phyloP scores from a whole-genome alignment of 2,797 vertebrate genomes.

The Meriones psammophilus region DNA sequence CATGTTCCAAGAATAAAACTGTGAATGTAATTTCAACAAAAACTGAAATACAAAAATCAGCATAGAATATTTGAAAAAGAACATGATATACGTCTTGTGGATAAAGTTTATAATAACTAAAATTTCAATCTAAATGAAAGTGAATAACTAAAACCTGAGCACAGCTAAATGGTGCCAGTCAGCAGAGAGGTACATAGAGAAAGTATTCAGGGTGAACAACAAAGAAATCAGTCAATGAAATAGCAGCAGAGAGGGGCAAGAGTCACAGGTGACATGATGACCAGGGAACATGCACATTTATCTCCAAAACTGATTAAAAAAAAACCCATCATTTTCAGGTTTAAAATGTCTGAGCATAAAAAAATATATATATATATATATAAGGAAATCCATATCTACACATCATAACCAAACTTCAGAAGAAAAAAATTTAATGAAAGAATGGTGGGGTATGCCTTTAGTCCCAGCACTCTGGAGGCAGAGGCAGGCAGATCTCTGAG shows the following conservation, averaged over 20 bases:
- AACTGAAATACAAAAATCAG: not conserved
- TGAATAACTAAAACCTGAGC: not conserved
- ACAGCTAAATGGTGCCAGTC: not conserved
- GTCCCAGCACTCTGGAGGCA: not conserved
- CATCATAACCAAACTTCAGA: slow-evolving; percentile 1
- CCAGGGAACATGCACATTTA: not conserved
- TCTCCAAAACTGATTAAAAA: not conserved
- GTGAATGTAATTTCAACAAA: slow-evolving; percentile 30
- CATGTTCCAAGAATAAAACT: not conserved
- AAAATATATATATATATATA: not conserved
- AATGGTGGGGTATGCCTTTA: not conserved
- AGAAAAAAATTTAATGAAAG: not conserved
- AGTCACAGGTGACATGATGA: not conserved
- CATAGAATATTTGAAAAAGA: slow-evolving; percentile 6
- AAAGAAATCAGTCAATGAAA: not conserved
- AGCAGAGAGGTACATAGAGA: not conserved
- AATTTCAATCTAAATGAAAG: not conserved
- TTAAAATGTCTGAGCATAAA: not conserved
- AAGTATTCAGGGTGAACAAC: not conserved
- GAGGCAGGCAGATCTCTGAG: not conserved
- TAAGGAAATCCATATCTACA: not conserved
- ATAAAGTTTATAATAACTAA: slow-evolving; percentile 36
- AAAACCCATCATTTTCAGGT: not conserved
- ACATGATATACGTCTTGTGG: slow-evolving; percentile 26
- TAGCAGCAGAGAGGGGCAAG: not conserved